A percentile compares a stretch with the other conserved stretches of the same genome.
phyloP scores from a whole-genome alignment of 2,888 invertebrate species.

The Polyommatus icarus region DNA sequence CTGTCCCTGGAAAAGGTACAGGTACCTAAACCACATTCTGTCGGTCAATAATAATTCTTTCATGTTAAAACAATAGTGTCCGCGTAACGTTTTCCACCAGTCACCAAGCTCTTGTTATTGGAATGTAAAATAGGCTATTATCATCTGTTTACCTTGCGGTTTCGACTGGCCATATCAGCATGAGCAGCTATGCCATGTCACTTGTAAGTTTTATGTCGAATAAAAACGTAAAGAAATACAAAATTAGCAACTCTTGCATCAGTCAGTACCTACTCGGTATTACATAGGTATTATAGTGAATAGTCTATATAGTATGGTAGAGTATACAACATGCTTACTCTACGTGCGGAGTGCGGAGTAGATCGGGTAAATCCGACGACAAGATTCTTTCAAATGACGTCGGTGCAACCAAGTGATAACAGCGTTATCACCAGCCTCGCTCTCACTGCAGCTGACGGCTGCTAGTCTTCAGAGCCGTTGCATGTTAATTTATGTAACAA shows the following conservation, averaged over 20 bases:
- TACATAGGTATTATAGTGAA: not conserved
- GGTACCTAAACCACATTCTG: not conserved
- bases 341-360: not conserved
- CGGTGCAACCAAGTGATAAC: slow-evolving; percentile 58
- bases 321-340: not conserved
- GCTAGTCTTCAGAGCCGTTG: not conserved
- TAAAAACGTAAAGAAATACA: not conserved
- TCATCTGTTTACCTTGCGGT: slow-evolving; percentile 18
- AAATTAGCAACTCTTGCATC: not conserved
- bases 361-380: not conserved
- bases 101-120: slow-evolving; percentile 5
- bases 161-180: not conserved
- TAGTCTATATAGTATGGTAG: not conserved
- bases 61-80: not conserved
- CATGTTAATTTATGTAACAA: not conserved
- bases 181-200: not conserved
- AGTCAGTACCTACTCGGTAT: not conserved
- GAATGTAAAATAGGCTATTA: slow-evolving; percentile 25
- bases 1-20: not conserved
- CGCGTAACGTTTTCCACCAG: not conserved
- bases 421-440: slow-evolving; percentile 77
- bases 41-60: not conserved
- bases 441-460: slow-evolving; percentile 48
- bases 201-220: not conserved
- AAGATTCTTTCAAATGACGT: not conserved